phyloP scores from a whole-genome alignment of 2,888 invertebrate species.

The Cryptus armator region DNA sequence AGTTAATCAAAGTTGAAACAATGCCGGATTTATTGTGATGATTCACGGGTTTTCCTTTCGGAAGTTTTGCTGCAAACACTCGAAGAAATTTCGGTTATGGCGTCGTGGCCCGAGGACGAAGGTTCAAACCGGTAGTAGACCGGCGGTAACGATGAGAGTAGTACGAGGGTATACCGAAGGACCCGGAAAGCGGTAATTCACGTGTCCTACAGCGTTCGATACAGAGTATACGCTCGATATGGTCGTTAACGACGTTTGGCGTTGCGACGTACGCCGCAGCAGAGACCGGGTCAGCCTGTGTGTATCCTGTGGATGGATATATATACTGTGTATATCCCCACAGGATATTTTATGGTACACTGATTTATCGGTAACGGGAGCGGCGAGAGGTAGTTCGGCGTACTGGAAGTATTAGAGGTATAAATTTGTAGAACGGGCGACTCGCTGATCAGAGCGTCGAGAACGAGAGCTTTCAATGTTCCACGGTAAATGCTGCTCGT shows the following conservation, averaged over 20 bases:
- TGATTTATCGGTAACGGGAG: constrained; percentile 46
- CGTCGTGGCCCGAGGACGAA: not conserved
- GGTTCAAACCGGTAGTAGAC: not conserved
- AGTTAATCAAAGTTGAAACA: not conserved
- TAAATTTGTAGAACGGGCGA: constrained; percentile 48
- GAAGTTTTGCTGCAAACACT: not conserved
- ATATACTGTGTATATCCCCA: constrained; percentile 6
- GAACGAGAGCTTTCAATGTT: constrained; percentile 9
- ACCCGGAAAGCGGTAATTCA: constrained; percentile 39
- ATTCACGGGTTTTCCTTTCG: constrained; percentile 1
- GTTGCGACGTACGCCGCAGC: constrained; percentile 31
- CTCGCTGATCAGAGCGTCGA: constrained; percentile 33
- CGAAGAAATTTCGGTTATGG: constrained; percentile 14
- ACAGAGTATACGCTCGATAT: constrained; percentile 27
- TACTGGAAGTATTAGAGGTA: constrained; percentile 54
- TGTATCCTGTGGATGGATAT: not conserved
- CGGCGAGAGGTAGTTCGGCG: constrained; percentile 13
- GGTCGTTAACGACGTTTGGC: constrained; percentile 55
- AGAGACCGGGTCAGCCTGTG: constrained; percentile 33
- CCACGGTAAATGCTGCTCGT: constrained; percentile 16
- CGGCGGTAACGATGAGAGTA: constrained; percentile 18
- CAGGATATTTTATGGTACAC: constrained; percentile 39
- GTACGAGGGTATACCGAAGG: constrained; percentile 16
- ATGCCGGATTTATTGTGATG: not conserved
- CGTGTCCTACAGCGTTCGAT: constrained; percentile 40